Evolutionary conservation across 1,140 invertebrate species (phyloP).

Genomic region (Ctenoplectra terminalis): DNA sequence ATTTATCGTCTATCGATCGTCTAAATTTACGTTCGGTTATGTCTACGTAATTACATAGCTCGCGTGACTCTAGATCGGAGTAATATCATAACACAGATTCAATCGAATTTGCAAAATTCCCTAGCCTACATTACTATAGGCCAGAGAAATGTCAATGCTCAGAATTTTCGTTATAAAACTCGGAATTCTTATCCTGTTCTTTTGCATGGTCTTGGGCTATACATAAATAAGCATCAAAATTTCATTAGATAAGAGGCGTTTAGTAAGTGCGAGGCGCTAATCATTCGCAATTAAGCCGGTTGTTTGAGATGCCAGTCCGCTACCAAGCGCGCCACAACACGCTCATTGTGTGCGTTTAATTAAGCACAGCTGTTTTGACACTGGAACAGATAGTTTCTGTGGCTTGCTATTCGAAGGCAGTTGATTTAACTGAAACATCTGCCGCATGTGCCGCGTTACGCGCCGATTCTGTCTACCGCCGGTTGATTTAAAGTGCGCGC

Average conservation of each 20-base stretch:
- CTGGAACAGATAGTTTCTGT: conserved; percentile 73
- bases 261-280: conserved; percentile 32
- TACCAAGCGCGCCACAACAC: conserved; percentile 40
- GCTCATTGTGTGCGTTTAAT: conserved; percentile 75
- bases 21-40: no score
- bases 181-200: no score
- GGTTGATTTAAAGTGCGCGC: conserved; percentile 70
- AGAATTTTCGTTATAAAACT: no score
- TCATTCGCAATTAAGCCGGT: conserved; percentile 50
- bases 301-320: conserved; percentile 50
- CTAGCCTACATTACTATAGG: no score
- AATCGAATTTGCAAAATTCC: not conserved
- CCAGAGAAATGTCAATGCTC: not conserved
- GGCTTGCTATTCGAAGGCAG: conserved; percentile 74
- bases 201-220: not conserved
- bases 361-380: conserved; percentile 80
- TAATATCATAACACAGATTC: not conserved
- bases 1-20: no score
- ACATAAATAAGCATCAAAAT: not conserved
- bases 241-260: not conserved
- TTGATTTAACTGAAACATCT: conserved; percentile 80
- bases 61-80: not conserved
- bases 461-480: conserved; percentile 55
- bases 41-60: no score
- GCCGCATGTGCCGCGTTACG: conserved; percentile 73